Evolutionary conservation across 2,888 invertebrate genomes (phyloP), one percentile per base, ranked within the genome.

Genomic region (Neoascia interrupta): DNA sequence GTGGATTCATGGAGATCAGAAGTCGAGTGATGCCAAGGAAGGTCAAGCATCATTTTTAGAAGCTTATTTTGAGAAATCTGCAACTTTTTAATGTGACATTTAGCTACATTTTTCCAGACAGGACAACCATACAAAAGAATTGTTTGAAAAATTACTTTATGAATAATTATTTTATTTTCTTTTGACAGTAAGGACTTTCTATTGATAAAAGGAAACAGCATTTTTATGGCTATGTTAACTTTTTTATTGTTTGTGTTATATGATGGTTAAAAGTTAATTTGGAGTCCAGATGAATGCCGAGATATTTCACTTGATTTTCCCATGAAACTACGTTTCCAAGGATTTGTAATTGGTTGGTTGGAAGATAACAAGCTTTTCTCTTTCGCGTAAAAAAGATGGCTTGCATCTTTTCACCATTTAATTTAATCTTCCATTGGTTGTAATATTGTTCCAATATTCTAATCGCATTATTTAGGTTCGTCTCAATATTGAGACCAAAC

Each of bases 361-460:
- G 31, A n/a, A 31, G 31, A 31, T n/a, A 31, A 31, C 31, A 31
- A n/a, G 31, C 3, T 31, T 5, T 31, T 31, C 31, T 31, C n/a
- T 31, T 31, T n/a, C 31, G 8, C 8, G 8, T 31, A n/a, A 31
- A 31, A 31, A 31, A 31, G 3, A 31, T 31, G 31, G 31, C 31
- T 31, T 31, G 31, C n/a, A 31, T 3, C 31, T 31, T 31, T 8
- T 31, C 8, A 3, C n/a, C 10, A n/a, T 31, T 31, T 6, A 31
- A 31, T 31, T 31, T 5, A 31, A 31, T 31, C n/a, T 31, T 31
- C 31, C 31, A 31, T 31, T 31, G 8, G 3, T 31, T 31, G 26
- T 1, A 47, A 47, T 47, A 47, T 18, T 23, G 8, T 47, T 18
- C n/a, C 18, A 45, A 45, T 45, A 45, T 45, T 45, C 16, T 13